Evolutionary conservation across 2,797 vertebrate genomes (phyloP).

Genomic region (Sebastes ruberrimus): DNA sequence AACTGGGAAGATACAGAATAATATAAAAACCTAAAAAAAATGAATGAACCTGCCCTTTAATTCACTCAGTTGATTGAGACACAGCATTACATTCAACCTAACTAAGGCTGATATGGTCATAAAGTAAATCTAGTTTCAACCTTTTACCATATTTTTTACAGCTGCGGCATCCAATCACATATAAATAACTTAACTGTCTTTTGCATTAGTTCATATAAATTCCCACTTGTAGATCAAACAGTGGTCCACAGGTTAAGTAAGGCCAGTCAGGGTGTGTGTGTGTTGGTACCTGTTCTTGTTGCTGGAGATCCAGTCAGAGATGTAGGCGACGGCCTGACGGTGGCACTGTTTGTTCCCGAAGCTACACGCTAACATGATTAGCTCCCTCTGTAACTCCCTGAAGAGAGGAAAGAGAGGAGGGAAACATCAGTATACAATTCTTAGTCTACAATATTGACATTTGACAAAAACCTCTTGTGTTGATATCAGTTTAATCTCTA

Average conservation of each 20-base stretch:
- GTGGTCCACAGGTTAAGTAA: too few relatives aligned
- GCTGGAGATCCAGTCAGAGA: constrained; percentile 99
- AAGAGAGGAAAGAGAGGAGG: not conserved
- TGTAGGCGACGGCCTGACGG: constrained; percentile 92
- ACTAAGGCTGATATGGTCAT: not conserved
- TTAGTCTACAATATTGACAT: not conserved
- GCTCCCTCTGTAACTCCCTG: constrained; percentile 94
- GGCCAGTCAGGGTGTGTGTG: not conserved
- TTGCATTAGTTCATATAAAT: too few relatives aligned
- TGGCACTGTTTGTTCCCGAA: constrained; percentile 98
- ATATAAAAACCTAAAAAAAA: too few relatives aligned
- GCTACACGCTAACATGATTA: constrained; percentile 96
- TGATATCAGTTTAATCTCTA: too few relatives aligned
- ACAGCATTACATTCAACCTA: not conserved
- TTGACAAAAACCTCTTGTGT: not conserved
- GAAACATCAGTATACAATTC: not conserved
- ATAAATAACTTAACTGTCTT: too few relatives aligned
- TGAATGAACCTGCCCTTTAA: too few relatives aligned
- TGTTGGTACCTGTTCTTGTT: constrained; percentile 92
- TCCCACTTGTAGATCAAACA: too few relatives aligned
- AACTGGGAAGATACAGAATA: too few relatives aligned
- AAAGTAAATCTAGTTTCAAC: not conserved
- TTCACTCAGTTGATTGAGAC: not conserved
- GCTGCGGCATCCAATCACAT: too few relatives aligned
- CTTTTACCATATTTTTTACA: not conserved